Evolutionary conservation across 2,797 vertebrate species (phyloP).

Genomic region (Gallinago stenura): DNA sequence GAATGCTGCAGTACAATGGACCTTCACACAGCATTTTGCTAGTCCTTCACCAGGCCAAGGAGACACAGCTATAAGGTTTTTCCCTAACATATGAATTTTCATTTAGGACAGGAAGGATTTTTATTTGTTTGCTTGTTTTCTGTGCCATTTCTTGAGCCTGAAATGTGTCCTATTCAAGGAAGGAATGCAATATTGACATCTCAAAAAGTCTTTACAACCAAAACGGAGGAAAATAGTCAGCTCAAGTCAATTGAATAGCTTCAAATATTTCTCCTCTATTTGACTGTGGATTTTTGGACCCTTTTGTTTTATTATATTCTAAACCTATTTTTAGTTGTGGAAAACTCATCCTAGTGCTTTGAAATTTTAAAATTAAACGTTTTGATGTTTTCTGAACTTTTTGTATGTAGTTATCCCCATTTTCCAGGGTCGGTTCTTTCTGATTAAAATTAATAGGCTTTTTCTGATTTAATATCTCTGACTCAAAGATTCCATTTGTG

Average conservation of each 20-base stretch:
- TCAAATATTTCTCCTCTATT: background rate
- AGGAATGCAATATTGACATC: background rate
- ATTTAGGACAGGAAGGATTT: background rate
- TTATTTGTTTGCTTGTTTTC: background rate
- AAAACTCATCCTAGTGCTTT: background rate
- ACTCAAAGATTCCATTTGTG: background rate
- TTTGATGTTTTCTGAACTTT: background rate
- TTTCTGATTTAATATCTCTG: background rate
- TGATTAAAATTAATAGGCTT: background rate
- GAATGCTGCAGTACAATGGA: background rate
- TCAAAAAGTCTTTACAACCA: background rate
- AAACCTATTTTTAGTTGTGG: background rate
- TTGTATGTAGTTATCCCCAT: background rate
- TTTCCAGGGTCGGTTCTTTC: background rate
- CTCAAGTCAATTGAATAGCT: background rate
- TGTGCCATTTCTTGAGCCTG: background rate
- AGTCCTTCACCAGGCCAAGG: conserved; percentile 16
- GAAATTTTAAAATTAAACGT: background rate
- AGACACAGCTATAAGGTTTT: background rate
- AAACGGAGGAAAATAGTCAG: background rate
- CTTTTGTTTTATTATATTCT: background rate
- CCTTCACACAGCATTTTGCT: background rate
- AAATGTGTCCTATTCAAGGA: background rate
- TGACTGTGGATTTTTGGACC: rapidly evolving
- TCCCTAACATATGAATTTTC: background rate